Evolutionary conservation across 2,113 vertebrate genomes (phyloP).

Genomic region (Cyphomyrus plagiostoma): DNA sequence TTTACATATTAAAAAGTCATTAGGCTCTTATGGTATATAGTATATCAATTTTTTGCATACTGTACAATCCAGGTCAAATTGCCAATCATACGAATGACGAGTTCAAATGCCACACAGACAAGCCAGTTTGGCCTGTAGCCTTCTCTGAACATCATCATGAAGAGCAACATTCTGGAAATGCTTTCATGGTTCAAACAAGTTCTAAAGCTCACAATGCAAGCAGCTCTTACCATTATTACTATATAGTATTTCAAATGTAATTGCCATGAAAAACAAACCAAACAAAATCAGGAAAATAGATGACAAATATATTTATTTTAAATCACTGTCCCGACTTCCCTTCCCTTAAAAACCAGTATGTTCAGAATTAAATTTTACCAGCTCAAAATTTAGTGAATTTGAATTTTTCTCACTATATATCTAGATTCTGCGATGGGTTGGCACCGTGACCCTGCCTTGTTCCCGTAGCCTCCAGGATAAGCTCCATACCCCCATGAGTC

Average conservation of each 20-base stretch:
- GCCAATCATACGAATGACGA: neutral
- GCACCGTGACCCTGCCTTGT: neutral
- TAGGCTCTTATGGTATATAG: neutral
- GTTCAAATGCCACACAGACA: neutral
- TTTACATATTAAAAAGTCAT: neutral
- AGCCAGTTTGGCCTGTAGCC: neutral
- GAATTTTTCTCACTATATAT: neutral
- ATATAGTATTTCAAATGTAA: neutral
- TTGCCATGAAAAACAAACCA: neutral
- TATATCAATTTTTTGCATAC: neutral
- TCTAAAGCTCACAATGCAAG: neutral
- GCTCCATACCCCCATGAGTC: neutral
- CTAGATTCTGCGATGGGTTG: neutral
- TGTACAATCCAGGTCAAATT: neutral
- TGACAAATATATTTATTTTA: neutral
- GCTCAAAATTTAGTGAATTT: neutral
- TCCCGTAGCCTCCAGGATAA: neutral
- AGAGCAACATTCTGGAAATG: constrained; percentile 3
- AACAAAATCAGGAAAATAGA: neutral
- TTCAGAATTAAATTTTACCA: neutral
- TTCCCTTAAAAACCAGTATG: neutral
- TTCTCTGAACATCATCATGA: neutral
- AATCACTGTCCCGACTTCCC: neutral
- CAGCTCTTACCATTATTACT: neutral
- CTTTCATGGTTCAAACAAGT: neutral